Evolutionary conservation across 2,888 invertebrate genomes (phyloP).

Genomic region (Nymphalis c-album): DNA sequence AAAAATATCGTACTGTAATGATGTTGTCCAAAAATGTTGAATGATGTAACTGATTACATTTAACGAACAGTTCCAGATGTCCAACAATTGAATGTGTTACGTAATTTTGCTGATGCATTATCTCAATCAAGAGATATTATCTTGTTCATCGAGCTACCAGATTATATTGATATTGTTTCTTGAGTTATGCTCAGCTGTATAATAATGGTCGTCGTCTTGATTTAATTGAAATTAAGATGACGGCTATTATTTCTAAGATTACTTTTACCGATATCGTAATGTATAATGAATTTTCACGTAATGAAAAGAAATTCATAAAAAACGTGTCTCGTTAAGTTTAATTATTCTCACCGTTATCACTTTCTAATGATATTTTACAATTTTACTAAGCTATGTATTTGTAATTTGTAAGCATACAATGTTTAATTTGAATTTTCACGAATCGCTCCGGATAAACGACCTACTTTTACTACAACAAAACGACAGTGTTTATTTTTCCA

Average conservation of each 20-base stretch:
- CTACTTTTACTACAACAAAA: slow-evolving; percentile 28
- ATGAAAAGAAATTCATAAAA: background rate
- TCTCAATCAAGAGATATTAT: slow-evolving; percentile 36
- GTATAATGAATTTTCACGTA: background rate
- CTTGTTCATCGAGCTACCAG: slow-evolving; percentile 23
- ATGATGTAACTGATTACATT: slow-evolving; percentile 29
- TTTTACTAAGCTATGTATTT: background rate
- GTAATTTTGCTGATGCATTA: slow-evolving; percentile 28
- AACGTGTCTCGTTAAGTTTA: background rate
- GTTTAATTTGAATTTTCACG: slow-evolving; percentile 23
- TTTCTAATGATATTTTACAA: background rate
- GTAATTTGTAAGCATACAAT: background rate
- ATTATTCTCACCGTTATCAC: background rate
- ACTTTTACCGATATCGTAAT: slow-evolving; percentile 2
- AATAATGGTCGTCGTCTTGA: background rate
- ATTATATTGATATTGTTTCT: slow-evolving; percentile 17
- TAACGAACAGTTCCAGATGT: slow-evolving; percentile 30
- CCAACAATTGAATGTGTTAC: slow-evolving; percentile 31
- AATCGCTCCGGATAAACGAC: slow-evolving; percentile 23
- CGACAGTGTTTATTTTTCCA: slow-evolving; percentile 30
- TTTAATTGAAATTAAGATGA: slow-evolving; percentile 19
- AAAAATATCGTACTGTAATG: background rate
- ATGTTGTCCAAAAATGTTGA: background rate
- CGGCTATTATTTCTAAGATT: slow-evolving; percentile 7
- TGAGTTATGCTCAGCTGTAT: slow-evolving; percentile 5